These are phyloP conservation scores for Polypterus bichir DNA, from an alignment of 2,113 vertebrate species.

Conservation along the genomic window DNA sequence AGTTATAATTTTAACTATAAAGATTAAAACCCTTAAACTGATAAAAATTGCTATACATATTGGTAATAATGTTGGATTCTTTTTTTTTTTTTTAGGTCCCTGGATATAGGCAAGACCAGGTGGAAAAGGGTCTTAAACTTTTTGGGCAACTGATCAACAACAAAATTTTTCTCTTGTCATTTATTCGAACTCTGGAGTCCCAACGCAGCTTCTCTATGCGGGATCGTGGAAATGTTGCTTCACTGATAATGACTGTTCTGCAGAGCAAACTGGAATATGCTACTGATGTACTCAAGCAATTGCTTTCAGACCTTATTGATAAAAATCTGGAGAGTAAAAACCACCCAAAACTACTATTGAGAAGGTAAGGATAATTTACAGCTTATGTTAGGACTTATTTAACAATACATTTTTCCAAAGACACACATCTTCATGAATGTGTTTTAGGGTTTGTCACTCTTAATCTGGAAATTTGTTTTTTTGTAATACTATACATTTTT, in stretches of 20 bases:
- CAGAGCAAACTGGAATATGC: constrained; percentile 95
- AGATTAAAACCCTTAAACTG: neutral
- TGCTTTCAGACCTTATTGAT: constrained; percentile 92
- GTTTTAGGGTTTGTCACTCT: too few species aligned
- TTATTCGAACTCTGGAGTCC: constrained; percentile 88
- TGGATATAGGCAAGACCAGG: constrained; percentile 87
- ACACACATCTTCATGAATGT: too few species aligned
- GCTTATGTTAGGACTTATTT: too few species aligned
- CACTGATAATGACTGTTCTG: constrained; percentile 89
- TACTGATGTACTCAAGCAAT: constrained; percentile 90
- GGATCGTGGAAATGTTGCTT: constrained; percentile 90
- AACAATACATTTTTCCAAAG: too few species aligned
- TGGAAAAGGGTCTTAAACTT: constrained; percentile 89
- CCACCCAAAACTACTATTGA: constrained; percentile 87
- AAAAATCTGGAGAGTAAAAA: constrained; percentile 98
- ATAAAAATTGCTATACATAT: neutral
- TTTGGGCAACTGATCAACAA: constrained; percentile 97
- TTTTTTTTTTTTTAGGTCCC: constrained; percentile 57
- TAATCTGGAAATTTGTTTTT: too few species aligned
- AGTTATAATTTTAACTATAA: too few species aligned
- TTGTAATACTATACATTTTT: too few species aligned
- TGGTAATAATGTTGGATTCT: neutral
- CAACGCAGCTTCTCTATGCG: constrained; percentile 96
- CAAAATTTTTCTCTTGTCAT: constrained; percentile 87
- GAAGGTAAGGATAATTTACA: constrained; percentile 55